A percentile compares a stretch with the other conserved stretches of the same genome.
Conservation (phyloP, 1,140 invertebrate species). For the Reticulitermes speratus region DNA sequence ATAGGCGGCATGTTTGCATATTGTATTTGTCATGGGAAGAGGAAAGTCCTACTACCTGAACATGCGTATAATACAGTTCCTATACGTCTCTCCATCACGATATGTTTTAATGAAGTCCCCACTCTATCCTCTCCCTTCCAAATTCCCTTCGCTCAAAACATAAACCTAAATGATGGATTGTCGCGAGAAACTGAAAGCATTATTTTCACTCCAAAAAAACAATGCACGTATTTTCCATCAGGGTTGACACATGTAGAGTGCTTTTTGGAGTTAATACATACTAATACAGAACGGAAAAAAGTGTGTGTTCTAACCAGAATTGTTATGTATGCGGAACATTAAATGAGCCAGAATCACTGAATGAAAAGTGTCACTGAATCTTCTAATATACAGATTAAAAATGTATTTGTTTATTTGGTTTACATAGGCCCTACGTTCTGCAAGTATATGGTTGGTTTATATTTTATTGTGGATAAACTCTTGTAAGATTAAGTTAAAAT, state of each 20-base stretch:
- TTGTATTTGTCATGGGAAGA: background rate
- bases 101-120: slow-evolving; percentile 4
- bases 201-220: background rate
- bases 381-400: background rate
- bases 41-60: background rate
- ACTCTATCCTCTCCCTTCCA: background rate
- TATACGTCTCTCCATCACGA: background rate
- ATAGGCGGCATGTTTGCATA: background rate
- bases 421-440: background rate
- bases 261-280: background rate
- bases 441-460: background rate
- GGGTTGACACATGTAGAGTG: background rate
- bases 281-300: background rate
- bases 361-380: background rate
- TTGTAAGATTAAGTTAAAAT: too few species aligned
- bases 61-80: background rate
- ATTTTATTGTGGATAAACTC: background rate
- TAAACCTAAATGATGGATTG: slow-evolving; percentile 4
- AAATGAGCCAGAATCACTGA: background rate
- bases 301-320: background rate
- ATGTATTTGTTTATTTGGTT: background rate
- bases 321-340: background rate
- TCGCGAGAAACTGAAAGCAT: background rate
- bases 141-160: background rate
- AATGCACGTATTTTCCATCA: slow-evolving; percentile 4